phyloP scores from a whole-genome alignment of 2,113 vertebrate genomes.

The Vireo altiloquus region DNA sequence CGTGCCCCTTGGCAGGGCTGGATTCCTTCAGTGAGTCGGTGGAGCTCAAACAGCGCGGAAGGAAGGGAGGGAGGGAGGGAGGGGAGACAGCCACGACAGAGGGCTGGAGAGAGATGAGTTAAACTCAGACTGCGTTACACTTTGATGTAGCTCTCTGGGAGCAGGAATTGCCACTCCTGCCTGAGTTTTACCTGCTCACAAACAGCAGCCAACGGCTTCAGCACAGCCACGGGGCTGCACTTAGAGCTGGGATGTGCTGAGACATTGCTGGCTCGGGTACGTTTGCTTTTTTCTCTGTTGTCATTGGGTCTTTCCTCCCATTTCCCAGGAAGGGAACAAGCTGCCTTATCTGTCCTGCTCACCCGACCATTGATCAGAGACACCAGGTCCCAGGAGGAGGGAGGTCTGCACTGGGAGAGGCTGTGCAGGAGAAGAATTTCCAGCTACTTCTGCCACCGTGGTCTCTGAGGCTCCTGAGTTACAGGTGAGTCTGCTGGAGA shows the following conservation, averaged over 20 bases:
- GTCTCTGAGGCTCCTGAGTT: background rate
- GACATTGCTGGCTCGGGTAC: accelerated
- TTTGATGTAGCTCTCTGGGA: background rate
- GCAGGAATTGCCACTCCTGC: background rate
- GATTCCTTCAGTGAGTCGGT: accelerated
- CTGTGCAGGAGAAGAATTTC: background rate
- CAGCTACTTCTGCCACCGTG: background rate
- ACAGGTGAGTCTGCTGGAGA: constrained; percentile 22
- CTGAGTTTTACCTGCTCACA: background rate
- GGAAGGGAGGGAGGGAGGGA: background rate
- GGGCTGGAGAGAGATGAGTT: background rate
- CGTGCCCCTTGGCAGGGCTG: background rate
- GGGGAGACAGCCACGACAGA: background rate
- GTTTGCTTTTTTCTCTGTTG: background rate
- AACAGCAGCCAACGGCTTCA: background rate
- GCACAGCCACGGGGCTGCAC: background rate
- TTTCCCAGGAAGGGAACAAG: background rate
- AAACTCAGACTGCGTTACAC: accelerated
- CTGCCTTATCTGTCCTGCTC: background rate
- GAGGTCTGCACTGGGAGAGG: background rate
- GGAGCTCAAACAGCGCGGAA: background rate
- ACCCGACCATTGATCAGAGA: background rate
- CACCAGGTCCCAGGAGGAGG: background rate
- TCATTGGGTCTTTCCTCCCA: background rate
- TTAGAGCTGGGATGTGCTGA: background rate